phyloP scores from a whole-genome alignment of 2,888 invertebrate species.

The Parelbella ahira region DNA sequence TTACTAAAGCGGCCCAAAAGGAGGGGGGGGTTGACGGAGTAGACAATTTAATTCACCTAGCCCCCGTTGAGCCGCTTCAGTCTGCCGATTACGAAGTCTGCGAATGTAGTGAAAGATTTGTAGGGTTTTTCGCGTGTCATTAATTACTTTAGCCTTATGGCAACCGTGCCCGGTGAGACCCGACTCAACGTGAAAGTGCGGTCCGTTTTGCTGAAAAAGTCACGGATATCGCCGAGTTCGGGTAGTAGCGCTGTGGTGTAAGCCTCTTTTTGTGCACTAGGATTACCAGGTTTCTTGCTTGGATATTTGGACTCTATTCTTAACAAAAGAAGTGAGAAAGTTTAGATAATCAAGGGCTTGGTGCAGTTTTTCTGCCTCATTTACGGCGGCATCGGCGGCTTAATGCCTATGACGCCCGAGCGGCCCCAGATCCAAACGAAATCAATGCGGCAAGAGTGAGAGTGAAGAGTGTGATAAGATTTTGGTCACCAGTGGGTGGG shows the following conservation, averaged over 20 bases:
- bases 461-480: constrained; percentile 3
- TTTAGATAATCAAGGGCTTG: background rate
- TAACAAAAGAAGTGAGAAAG: background rate
- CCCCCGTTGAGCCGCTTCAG: too few species aligned
- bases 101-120: too few species aligned
- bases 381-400: constrained; percentile 7
- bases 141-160: too few species aligned
- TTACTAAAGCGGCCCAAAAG: too few species aligned
- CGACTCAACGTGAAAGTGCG: constrained; percentile 5
- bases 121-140: too few species aligned
- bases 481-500: background rate
- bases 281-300: background rate
- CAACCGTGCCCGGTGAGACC: constrained; percentile 6
- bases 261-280: background rate
- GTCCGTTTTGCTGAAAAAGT: background rate
- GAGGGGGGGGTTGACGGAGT: too few species aligned
- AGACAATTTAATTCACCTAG: too few species aligned
- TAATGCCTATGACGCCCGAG: constrained; percentile 1
- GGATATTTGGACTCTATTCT: background rate
- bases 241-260: background rate
- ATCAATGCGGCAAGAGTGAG: too few species aligned
- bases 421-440: background rate
- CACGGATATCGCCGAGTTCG: background rate
- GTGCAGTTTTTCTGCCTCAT: constrained; percentile 3
- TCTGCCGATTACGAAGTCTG: too few species aligned